Evolutionary conservation across 2,888 invertebrate genomes (phyloP).

Genomic region (Tanypteryx hageni): DNA sequence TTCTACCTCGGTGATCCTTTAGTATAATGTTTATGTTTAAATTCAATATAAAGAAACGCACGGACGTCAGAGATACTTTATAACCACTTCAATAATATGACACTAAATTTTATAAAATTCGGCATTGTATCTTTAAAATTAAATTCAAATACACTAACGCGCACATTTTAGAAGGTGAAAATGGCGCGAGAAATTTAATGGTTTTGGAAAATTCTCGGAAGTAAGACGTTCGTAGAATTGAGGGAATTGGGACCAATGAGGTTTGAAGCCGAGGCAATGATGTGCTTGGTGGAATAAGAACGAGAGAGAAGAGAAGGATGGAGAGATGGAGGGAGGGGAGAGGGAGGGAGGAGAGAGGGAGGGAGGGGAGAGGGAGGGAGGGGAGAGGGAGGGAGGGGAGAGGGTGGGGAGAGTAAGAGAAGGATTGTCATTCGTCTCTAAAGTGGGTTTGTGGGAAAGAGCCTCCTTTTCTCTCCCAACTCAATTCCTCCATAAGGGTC

Average conservation of each 20-base stretch:
- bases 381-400: neutral
- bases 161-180: too few relatives aligned
- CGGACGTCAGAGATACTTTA: too few relatives aligned
- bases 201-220: neutral
- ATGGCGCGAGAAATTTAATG: neutral
- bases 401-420: neutral
- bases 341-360: neutral
- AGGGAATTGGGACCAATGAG: conserved; percentile 22
- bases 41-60: too few relatives aligned
- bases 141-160: too few relatives aligned
- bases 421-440: conserved; percentile 10
- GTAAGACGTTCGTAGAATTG: neutral
- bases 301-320: neutral
- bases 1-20: too few relatives aligned
- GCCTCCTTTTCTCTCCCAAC: neutral
- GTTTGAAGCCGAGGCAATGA: conserved; percentile 40
- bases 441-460: conserved; percentile 25
- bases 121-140: too few relatives aligned
- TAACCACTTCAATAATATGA: too few relatives aligned
- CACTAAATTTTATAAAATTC: too few relatives aligned
- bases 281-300: neutral
- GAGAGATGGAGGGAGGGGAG: neutral
- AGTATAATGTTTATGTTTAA: too few relatives aligned
- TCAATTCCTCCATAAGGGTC: conserved; percentile 38
- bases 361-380: neutral